Base-by-base conservation (phyloP, 2,113 vertebrate species). In the Chrysemys picta region DNA sequence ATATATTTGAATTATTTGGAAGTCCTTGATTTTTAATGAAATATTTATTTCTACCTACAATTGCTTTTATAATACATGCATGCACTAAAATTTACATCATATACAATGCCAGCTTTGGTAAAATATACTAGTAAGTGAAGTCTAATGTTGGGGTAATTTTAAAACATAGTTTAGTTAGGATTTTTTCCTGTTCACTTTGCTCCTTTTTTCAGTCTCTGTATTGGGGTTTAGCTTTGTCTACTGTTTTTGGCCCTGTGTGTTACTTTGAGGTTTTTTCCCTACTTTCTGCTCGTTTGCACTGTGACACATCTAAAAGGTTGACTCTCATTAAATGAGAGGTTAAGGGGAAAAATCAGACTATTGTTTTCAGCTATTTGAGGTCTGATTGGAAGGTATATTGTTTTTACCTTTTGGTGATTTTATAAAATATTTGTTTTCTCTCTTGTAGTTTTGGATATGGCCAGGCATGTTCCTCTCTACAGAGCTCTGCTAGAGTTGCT, bases 381-480 rank as follows among this genome's bases (percentile, higher is more conserved):
- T 78, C 24, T 8, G 24, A 78, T 47, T 29, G 7, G 42, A 78
- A 78, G 6, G 9, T 72, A 17, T 72, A 2, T 42, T 6, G 0
- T 76, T 53, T 86, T 35, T 42, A 54, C 4, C 29, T 93, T 52
- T 19, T 54, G 13, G 92, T 45, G 95, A 17, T 76, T 42, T 6
- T 85, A 69, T 62, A 0, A 87, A 27, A 65, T 16, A 5, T 83
- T 97, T 72, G 75, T 19, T 45, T 6, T 72, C 65, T 94, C 31
- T 95, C 82, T 76, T 16, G 5, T 52, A 99, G 99, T 99, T 89
- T 94, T 99, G 94, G 99, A 99, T 91, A 99, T 99, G 99, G 99
- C 99, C 5, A 99, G 99, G 38, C 99, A 99, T 1, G 99, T 99
- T 72, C 99, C 99, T 4, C 98, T 99, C 35, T 99, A 99, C 89